A percentile compares a stretch with the other conserved stretches of the same genome.
These are phyloP conservation scores for Hydropsyche tenuis DNA, from an alignment of 1,140 invertebrate genomes.

Conservation along the genomic window DNA sequence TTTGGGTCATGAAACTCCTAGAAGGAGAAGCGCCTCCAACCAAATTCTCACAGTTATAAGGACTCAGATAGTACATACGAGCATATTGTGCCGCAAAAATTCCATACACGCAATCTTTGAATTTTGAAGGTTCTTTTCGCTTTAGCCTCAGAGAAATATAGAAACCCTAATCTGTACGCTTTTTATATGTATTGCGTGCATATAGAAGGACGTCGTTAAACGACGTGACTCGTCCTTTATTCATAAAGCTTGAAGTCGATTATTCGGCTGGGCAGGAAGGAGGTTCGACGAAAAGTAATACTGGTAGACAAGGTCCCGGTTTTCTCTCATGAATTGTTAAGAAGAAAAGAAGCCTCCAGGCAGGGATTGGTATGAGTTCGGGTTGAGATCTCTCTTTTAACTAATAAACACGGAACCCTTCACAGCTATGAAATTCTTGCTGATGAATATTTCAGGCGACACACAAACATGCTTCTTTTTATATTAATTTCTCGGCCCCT, in stretches of 20 bases:
- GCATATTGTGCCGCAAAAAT: too few species aligned
- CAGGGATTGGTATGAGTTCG: neutral
- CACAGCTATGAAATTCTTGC: conserved; percentile 10
- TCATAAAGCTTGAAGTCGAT: neutral
- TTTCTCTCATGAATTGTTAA: conserved; percentile 19
- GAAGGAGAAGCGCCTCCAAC: neutral
- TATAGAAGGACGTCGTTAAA: conserved; percentile 5
- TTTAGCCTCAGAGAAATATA: too few species aligned
- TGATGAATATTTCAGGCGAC: conserved; percentile 9
- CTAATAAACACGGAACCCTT: conserved; percentile 12
- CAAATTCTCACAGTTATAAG: too few species aligned
- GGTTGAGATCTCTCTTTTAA: conserved; percentile 2
- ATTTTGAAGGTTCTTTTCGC: too few species aligned
- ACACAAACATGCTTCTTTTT: too few species aligned
- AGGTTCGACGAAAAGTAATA: conserved; percentile 12
- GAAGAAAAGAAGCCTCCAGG: neutral
- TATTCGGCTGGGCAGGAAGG: too few species aligned
- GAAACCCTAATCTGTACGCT: too few species aligned
- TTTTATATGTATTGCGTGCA: too few species aligned
- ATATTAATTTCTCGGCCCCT: too few species aligned
- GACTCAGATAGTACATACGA: too few species aligned
- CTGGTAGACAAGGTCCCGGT: neutral
- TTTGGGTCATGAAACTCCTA: neutral
- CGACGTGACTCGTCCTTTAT: conserved; percentile 23
- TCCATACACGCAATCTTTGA: too few species aligned